Evolutionary conservation across 2,888 invertebrate species (phyloP).

Genomic region (Drosophila stalkeri): DNA sequence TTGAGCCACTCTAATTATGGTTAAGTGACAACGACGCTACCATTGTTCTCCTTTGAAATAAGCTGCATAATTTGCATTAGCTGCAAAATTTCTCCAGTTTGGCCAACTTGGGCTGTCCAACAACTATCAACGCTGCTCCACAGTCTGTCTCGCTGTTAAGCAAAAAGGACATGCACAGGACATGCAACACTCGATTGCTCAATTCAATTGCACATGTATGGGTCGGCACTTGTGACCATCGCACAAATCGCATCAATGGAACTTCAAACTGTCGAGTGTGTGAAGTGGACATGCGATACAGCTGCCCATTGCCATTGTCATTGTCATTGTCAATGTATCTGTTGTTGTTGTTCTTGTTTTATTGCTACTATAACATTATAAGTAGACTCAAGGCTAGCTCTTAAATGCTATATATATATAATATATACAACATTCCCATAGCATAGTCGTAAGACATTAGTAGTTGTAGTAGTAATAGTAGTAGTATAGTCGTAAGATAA

Average conservation of each 20-base stretch:
- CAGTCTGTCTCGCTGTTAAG: neutral
- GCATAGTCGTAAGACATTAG: too few species aligned
- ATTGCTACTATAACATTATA: constrained; percentile 10
- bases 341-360: constrained; percentile 14
- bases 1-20: constrained; percentile 65
- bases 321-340: constrained; percentile 6
- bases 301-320: constrained; percentile 27
- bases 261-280: constrained; percentile 39
- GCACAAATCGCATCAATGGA: constrained; percentile 42
- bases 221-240: constrained; percentile 26
- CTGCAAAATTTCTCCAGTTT: constrained; percentile 44
- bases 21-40: constrained; percentile 42
- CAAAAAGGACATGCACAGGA: constrained; percentile 28
- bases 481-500: too few species aligned
- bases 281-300: constrained; percentile 33
- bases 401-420: constrained; percentile 1
- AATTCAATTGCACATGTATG: constrained; percentile 23
- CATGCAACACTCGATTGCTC: constrained; percentile 42
- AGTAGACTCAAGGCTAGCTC: constrained; percentile 3
- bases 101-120: constrained; percentile 14
- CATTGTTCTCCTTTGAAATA: constrained; percentile 35
- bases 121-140: neutral
- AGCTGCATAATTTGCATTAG: constrained; percentile 64
- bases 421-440: neutral
- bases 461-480: too few species aligned